phyloP scores from a whole-genome alignment of 1,140 invertebrate species.

The Drosophila parvula region DNA sequence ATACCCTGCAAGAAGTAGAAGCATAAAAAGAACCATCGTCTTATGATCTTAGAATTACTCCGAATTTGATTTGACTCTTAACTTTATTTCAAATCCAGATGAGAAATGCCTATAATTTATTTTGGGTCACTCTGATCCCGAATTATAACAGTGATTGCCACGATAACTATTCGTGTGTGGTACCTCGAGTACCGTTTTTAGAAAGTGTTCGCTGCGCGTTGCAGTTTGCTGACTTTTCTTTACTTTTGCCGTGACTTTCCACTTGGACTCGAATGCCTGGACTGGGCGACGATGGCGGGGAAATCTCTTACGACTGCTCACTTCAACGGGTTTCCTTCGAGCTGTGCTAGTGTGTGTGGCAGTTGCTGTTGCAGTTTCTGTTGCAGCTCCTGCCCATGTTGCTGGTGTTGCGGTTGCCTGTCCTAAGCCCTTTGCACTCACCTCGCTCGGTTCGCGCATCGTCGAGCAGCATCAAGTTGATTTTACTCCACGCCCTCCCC shows the following conservation, averaged over 20 bases:
- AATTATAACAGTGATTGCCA: neutral
- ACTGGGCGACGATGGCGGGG: conserved; percentile 4
- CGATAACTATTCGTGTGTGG: neutral
- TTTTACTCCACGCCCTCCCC: conserved; percentile 9
- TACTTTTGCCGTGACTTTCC: conserved; percentile 29
- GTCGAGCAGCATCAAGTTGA: conserved; percentile 42
- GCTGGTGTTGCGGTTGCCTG: conserved; percentile 10
- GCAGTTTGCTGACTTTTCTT: conserved; percentile 49
- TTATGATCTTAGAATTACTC: too few relatives aligned
- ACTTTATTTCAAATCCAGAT: neutral
- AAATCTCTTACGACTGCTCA: conserved; percentile 47
- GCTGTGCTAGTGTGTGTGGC: conserved; percentile 9
- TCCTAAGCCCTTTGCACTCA: conserved; percentile 41
- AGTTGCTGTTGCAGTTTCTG: neutral
- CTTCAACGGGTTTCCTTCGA: conserved; percentile 52
- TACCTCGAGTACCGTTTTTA: neutral
- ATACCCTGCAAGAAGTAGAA: too few relatives aligned
- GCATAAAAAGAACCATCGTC: too few relatives aligned
- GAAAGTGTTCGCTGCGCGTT: conserved; percentile 34
- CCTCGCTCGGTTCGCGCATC: conserved; percentile 48
- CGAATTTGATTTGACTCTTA: neutral
- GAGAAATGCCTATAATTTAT: neutral
- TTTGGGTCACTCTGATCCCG: neutral
- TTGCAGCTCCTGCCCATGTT: neutral
- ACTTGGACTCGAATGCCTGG: conserved; percentile 13